A percentile compares a stretch with the other conserved stretches of the same genome.
phyloP scores from a whole-genome alignment of 2,113 vertebrate genomes.

The Oncorhynchus gorbuscha region DNA sequence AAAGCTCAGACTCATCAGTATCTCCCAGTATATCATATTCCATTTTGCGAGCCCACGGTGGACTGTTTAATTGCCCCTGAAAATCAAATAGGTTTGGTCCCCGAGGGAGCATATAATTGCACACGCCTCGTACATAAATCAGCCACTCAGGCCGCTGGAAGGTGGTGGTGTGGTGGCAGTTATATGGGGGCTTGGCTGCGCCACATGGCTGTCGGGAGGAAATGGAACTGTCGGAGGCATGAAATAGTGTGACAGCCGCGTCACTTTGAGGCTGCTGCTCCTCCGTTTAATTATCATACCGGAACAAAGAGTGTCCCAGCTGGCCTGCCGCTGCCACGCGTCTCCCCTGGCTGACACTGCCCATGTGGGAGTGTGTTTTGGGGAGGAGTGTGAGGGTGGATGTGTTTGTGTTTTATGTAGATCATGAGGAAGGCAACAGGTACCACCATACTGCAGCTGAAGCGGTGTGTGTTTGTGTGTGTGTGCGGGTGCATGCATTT shows the following conservation, averaged over 20 bases:
- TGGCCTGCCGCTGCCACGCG: conserved; percentile 34
- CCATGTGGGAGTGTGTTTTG: neutral
- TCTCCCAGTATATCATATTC: conserved; percentile 45
- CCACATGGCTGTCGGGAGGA: conserved; percentile 49
- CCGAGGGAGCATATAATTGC: conserved; percentile 47
- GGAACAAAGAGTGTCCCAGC: conserved; percentile 54
- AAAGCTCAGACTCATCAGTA: neutral
- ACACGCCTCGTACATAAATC: conserved; percentile 63
- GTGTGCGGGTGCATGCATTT: neutral
- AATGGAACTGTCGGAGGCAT: conserved; percentile 63
- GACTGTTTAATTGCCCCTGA: conserved; percentile 61
- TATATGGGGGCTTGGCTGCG: conserved; percentile 52
- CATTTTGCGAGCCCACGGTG: conserved; percentile 21
- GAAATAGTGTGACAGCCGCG: conserved; percentile 63
- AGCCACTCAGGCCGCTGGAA: conserved; percentile 33
- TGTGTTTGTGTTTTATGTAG: neutral
- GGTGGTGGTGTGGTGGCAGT: conserved; percentile 49
- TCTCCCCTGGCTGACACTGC: neutral
- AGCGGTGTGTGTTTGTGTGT: neutral
- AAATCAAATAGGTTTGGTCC: conserved; percentile 58
- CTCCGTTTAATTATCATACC: conserved; percentile 71
- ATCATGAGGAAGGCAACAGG: neutral
- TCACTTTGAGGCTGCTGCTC: conserved; percentile 46
- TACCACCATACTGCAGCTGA: neutral
- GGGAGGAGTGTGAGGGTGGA: neutral